Conservation (phyloP, 2,113 vertebrate species). For the Callocephalon fimbriatum region DNA sequence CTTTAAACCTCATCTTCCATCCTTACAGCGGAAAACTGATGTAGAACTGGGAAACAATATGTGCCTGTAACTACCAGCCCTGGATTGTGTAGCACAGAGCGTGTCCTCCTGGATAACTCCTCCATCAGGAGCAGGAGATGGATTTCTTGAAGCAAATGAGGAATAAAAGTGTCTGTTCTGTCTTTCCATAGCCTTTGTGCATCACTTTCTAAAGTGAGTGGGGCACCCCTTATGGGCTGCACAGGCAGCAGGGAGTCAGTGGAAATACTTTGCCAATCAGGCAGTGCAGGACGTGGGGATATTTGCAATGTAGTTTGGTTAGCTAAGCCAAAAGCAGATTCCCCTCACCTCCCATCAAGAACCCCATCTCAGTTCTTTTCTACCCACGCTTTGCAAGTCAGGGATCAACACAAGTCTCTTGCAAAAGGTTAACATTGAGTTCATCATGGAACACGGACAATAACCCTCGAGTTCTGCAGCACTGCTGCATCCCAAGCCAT, state of each 20-base stretch:
- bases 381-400: not conserved
- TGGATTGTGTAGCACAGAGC: not conserved
- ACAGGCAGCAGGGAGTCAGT: not conserved
- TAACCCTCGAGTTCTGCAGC: not conserved
- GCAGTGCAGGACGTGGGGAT: not conserved
- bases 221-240: rapidly evolving
- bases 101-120: not conserved
- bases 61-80: no score
- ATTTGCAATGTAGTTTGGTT: not conserved
- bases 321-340: not conserved
- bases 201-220: not conserved
- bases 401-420: not conserved
- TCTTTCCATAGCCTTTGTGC: not conserved
- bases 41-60: not conserved
- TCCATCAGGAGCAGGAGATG: not conserved
- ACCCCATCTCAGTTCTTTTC: not conserved
- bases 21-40: rapidly evolving
- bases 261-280: not conserved
- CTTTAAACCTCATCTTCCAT: not conserved
- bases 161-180: rapidly evolving
- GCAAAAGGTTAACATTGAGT: not conserved
- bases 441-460: not conserved
- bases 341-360: rapidly evolving
- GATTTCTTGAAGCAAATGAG: not conserved
- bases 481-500: not conserved